Conservation (phyloP, 64 coral and sea anemone species). For the Pachyseris speciosa region DNA sequence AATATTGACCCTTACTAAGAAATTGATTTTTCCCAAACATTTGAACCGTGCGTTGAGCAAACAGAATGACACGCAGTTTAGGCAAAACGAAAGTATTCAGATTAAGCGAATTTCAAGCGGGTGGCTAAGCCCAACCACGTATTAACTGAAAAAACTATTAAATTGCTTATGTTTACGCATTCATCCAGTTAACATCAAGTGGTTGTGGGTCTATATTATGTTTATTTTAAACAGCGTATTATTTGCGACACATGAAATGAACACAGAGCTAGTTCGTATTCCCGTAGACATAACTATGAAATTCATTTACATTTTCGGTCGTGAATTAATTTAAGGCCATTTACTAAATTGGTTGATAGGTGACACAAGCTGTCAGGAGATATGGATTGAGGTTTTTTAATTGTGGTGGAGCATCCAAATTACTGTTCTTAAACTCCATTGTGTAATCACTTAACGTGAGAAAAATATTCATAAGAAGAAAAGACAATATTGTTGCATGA, state of each 20-base stretch:
- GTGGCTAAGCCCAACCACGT: neutral
- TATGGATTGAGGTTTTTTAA: neutral
- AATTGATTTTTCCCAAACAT: too few relatives aligned
- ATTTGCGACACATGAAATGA: neutral
- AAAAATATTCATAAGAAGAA: too few relatives aligned
- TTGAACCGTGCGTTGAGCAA: too few relatives aligned
- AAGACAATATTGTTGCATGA: too few relatives aligned
- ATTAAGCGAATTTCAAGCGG: too few relatives aligned
- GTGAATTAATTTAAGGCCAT: too few relatives aligned
- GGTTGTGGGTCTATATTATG: neutral
- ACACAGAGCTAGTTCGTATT: neutral
- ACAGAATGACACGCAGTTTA: too few relatives aligned
- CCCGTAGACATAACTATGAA: neutral
- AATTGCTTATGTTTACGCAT: neutral
- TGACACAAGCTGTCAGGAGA: neutral
- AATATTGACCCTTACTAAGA: too few relatives aligned
- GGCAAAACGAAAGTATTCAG: neutral
- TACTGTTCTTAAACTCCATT: too few relatives aligned
- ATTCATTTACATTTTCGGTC: neutral
- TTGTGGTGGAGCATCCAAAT: too few relatives aligned
- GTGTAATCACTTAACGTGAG: too few relatives aligned
- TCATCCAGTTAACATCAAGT: constrained; percentile 13
- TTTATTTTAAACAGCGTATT: neutral
- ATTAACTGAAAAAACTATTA: neutral
- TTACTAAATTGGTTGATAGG: too few relatives aligned